Conservation (phyloP, 2,888 invertebrate species). For the Leuctra nigra region DNA sequence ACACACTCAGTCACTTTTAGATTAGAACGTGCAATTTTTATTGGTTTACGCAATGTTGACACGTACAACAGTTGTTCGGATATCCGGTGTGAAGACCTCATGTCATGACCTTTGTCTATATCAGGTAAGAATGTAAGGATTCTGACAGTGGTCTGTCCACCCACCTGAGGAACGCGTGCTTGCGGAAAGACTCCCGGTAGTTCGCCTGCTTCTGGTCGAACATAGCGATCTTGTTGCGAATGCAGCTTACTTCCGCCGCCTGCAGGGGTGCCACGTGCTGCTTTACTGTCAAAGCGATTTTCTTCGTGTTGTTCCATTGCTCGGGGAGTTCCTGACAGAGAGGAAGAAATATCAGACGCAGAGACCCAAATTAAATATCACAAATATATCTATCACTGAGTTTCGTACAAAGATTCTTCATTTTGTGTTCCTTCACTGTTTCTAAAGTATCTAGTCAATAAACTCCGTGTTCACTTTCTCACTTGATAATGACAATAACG, state of each 20-base stretch:
- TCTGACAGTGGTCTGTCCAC: slow-evolving; percentile 15
- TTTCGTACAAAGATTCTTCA: too few species aligned
- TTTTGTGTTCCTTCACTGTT: too few species aligned
- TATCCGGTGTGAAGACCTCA: not conserved
- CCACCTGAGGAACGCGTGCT: slow-evolving; percentile 39
- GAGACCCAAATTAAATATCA: too few species aligned
- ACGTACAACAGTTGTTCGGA: too few species aligned
- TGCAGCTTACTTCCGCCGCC: slow-evolving; percentile 87
- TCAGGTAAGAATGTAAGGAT: not conserved
- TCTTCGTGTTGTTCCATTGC: slow-evolving; percentile 93
- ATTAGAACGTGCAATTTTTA: too few species aligned
- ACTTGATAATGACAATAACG: too few species aligned
- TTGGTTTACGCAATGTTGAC: too few species aligned
- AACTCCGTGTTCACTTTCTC: too few species aligned
- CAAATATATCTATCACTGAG: too few species aligned
- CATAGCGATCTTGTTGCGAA: slow-evolving; percentile 74
- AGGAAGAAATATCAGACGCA: too few species aligned
- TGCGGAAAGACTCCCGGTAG: slow-evolving; percentile 82
- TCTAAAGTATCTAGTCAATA: too few species aligned
- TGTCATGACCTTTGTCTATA: not conserved
- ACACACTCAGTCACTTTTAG: too few species aligned
- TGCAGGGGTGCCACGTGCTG: slow-evolving; percentile 93
- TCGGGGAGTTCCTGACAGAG: slow-evolving; percentile 77
- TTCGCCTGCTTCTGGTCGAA: slow-evolving; percentile 79
- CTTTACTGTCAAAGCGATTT: slow-evolving; percentile 82